These are phyloP conservation scores for Halyomorpha halys DNA, from an alignment of 1,140 invertebrate species.

Conservation along the genomic window DNA sequence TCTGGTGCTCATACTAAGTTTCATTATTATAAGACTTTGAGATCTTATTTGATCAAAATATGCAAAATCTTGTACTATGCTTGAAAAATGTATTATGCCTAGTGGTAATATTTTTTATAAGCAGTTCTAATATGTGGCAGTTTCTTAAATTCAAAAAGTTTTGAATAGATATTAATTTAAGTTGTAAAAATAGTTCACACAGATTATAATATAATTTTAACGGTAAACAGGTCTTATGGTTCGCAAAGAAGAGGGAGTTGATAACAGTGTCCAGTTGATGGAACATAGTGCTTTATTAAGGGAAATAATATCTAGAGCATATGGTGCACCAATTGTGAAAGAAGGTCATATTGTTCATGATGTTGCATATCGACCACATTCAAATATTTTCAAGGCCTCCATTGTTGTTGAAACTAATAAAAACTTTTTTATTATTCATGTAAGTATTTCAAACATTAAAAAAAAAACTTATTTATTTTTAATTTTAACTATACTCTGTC, in stretches of 20 bases:
- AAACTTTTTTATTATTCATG: conserved; percentile 51
- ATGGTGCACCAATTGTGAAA: conserved; percentile 59
- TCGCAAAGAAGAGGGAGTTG: conserved; percentile 12
- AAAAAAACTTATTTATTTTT: conserved; percentile 2
- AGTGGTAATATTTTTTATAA: too few species aligned
- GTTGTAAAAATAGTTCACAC: too few species aligned
- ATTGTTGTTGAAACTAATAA: conserved; percentile 56
- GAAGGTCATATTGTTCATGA: conserved; percentile 33
- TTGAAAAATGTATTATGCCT: too few species aligned
- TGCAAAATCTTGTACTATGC: too few species aligned
- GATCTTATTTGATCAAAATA: too few species aligned
- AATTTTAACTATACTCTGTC: not conserved
- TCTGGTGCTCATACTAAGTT: too few species aligned
- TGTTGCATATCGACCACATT: conserved; percentile 48
- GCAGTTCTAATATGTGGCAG: too few species aligned
- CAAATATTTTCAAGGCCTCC: conserved; percentile 57
- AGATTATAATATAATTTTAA: too few species aligned
- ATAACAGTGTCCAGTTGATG: conserved; percentile 31
- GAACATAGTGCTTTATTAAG: conserved; percentile 51
- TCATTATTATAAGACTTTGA: too few species aligned
- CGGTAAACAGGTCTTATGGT: conserved; percentile 20
- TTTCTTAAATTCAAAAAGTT: too few species aligned
- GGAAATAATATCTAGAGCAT: conserved; percentile 58
- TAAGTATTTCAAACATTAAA: conserved; percentile 10
- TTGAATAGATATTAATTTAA: too few species aligned